Evolutionary conservation across 2,888 invertebrate species (phyloP).

Genomic region (Amaurobius ferox): DNA sequence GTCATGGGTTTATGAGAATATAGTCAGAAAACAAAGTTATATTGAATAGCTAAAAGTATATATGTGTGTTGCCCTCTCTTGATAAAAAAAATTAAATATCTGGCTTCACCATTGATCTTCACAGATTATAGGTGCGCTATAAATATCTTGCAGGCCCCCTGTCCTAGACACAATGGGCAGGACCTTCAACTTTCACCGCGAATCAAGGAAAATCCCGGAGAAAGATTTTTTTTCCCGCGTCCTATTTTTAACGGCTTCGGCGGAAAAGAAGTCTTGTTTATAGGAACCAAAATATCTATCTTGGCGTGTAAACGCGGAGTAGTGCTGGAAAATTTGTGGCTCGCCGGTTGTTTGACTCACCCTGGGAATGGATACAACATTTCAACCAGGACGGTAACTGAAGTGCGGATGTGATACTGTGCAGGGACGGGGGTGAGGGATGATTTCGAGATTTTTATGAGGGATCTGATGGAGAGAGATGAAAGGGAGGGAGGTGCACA

Average conservation of each 20-base stretch:
- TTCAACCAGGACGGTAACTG: conserved; percentile 3
- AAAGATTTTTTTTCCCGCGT: background rate
- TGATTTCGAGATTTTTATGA: conserved; percentile 1
- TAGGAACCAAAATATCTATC: conserved; percentile 57
- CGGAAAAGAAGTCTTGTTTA: conserved; percentile 36
- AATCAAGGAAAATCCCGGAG: background rate
- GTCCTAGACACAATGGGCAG: no score
- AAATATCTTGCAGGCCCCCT: no score
- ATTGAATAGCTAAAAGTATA: no score
- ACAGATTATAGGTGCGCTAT: no score
- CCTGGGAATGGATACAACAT: background rate
- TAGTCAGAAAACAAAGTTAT: no score
- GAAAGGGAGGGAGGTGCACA: background rate
- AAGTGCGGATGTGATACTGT: background rate
- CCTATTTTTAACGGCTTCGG: conserved; percentile 57
- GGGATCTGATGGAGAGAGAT: background rate
- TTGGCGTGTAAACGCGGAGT: conserved; percentile 3
- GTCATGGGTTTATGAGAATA: no score
- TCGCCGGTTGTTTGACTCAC: conserved; percentile 2
- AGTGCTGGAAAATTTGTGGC: background rate
- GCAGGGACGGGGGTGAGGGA: background rate
- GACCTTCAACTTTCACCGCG: background rate
- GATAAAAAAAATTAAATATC: no score
- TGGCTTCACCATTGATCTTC: no score
- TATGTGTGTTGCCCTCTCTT: no score